Evolutionary conservation across 1,140 invertebrate genomes (phyloP), one percentile per base, ranked within the genome.

Genomic region (Bicyclus anynana): DNA sequence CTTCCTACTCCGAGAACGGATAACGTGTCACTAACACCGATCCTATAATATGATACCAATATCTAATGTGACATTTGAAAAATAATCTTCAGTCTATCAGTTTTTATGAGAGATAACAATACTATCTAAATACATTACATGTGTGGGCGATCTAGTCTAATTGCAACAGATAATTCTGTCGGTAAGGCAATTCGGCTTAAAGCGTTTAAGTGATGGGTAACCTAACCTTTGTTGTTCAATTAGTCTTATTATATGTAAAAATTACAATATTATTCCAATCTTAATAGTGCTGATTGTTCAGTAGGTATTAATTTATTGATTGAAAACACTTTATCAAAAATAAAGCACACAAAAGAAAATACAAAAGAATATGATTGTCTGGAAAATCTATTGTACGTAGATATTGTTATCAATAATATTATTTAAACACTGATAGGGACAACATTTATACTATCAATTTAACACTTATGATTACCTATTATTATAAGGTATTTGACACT

Each of bases 1-100:
- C 6, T 12, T 20, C 18, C 17, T 20, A 17, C 12, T n/a, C 16
- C 10, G 18, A 7, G 40, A 44, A 44, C 7, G 18, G 12, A 7
- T 20, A 20, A 20, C 16, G 17, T 44, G 17, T 44, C 40, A 44
- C 40, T 44, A 44, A 16, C 18, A 10, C 37, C 2, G 17, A 14
- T 12, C 5, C 29, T 9, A 12, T 17, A 16, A 40, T 17, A 16
- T 10, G 2, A 10, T 20, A 18, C n/a, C 40, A 18, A 44, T 44
- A 44, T 10, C 6, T 20, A 44, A 44, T 16, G 16, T 44, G 14
- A 20, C 40, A 44, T 44, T 44, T 12, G 17, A 44, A 18, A n/a
- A 44, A 44, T 44, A 44, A 44, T 44, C 40, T 44, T 12, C 10
- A 12, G 5, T 18, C 17, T 42, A 44, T 44, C 40, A 44, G 17